Base-by-base conservation (phyloP, 2,797 vertebrate species). In the Peromyscus melanophrys region DNA sequence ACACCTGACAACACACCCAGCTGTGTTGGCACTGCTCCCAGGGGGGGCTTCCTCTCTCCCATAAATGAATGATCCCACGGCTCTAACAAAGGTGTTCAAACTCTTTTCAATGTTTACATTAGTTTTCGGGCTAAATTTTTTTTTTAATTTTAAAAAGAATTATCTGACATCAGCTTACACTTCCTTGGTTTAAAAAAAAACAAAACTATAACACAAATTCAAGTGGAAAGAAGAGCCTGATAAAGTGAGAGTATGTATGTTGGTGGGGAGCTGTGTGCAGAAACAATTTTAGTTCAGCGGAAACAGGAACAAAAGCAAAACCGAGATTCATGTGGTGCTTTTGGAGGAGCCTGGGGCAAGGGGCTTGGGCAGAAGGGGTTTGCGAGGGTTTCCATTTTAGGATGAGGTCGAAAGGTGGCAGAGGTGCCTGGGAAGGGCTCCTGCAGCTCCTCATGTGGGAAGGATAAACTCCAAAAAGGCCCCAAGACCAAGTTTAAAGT, bases 101-200 rank as follows among this genome's bases (percentile, higher is more conserved):
- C 8, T 12, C 6, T 37, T 81, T 46, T 88, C 17, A 92, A 77
- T 19, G 23, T 55, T 96, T 52, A 65, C 6, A 40, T 77, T 71
- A 71, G 29, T 84, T 86, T 94, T 57, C 29, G 27, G 19, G 23
- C n/a, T 92, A 85, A 43, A 55, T 17, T 55, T 3, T 55, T 46
- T 63, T 49, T 91, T n/a, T 17, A 77, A 81, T 83, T 40, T 76
- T 17, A 23, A 65, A 85, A 81, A 81, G 4, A 29, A 77, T 73
- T 85, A 94, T 86, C 78, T 71, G 65, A 96, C 76, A 93, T 81
- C 52, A 57, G 81, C 49, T 77, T 16, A 81, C 34, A 85, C 2
- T 34, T 81, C 43, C n/a, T 77, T 94, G 83, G 4, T 77, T 92
- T 85, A 88, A 89, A 84, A 49, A 89, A 96, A 95, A 91, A 59